A percentile compares a stretch with the other conserved stretches of the same genome.
Evolutionary conservation across 2,888 invertebrate species (phyloP).

Genomic region (Coelopa pilipes): DNA sequence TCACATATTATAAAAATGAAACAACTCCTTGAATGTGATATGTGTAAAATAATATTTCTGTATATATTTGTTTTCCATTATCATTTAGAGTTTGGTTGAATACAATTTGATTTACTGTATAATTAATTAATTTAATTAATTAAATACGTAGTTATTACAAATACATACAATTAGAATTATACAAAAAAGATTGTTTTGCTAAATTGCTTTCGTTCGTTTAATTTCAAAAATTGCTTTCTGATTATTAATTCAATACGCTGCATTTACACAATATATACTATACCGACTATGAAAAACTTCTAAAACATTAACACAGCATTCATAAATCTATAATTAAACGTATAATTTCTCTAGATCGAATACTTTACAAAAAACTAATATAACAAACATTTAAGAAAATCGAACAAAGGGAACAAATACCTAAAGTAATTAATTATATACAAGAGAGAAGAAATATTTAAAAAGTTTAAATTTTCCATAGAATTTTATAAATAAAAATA

Average conservation of each 20-base stretch:
- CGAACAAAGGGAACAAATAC: neutral
- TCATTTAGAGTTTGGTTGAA: conserved; percentile 4
- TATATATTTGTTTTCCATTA: neutral
- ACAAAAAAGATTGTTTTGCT: conserved; percentile 5
- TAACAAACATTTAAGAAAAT: neutral
- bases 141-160: neutral
- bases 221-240: conserved; percentile 14
- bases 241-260: neutral
- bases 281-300: too few species aligned
- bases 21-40: neutral
- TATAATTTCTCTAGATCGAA: too few species aligned
- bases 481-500: too few species aligned
- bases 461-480: too few species aligned
- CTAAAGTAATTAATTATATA: neutral
- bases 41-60: conserved; percentile 5
- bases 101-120: conserved; percentile 19
- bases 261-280: neutral
- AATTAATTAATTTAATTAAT: conserved; percentile 1
- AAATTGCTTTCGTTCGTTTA: conserved; percentile 1
- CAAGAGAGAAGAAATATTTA: neutral
- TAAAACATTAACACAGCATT: too few species aligned
- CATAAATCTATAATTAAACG: too few species aligned
- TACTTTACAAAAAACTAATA: neutral
- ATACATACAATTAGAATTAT: neutral
- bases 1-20: neutral